phyloP scores from a whole-genome alignment of 2,888 invertebrate genomes.

The Heliconius aoede region DNA sequence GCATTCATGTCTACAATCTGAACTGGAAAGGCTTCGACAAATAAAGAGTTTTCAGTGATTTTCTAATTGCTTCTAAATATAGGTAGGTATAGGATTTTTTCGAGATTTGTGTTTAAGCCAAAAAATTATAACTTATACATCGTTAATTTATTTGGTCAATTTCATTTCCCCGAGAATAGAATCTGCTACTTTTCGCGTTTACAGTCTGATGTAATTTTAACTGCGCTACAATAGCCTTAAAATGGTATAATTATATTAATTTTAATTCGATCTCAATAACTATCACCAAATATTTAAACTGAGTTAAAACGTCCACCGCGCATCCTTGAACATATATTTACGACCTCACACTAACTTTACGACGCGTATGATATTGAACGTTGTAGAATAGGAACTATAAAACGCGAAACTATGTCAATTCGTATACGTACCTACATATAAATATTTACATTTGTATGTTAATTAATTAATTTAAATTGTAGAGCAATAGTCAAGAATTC shows the following conservation, averaged over 20 bases:
- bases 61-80: neutral
- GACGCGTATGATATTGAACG: constrained; percentile 43
- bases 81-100: too few relatives aligned
- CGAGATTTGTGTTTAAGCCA: too few relatives aligned
- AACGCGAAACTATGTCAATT: constrained; percentile 31
- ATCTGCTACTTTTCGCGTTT: too few relatives aligned
- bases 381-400: constrained; percentile 39
- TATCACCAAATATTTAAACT: neutral
- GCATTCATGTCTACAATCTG: neutral
- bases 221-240: neutral
- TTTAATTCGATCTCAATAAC: neutral
- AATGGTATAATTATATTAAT: neutral
- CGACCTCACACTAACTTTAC: constrained; percentile 40
- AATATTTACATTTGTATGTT: constrained; percentile 15
- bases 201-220: neutral
- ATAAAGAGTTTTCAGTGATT: neutral
- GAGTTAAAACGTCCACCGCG: constrained; percentile 12
- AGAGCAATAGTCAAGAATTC: neutral
- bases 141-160: too few relatives aligned
- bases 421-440: constrained; percentile 8
- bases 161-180: too few relatives aligned
- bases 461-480: constrained; percentile 20
- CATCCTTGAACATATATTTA: constrained; percentile 43
- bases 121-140: too few relatives aligned
- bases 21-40: neutral